These are phyloP conservation scores for Platycheirus albimanus DNA, from an alignment of 2,888 invertebrate species.

Conservation along the genomic window DNA sequence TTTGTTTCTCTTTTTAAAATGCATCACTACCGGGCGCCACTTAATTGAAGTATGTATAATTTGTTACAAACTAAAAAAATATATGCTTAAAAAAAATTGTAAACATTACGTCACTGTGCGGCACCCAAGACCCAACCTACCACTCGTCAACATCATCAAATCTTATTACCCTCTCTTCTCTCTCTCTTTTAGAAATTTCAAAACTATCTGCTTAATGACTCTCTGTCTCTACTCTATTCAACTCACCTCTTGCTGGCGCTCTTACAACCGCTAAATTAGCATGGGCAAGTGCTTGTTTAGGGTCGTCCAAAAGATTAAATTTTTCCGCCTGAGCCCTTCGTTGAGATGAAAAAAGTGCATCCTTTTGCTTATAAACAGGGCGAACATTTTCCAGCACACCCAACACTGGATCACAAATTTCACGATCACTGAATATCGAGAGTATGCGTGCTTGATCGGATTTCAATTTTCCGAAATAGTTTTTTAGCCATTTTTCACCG, in stretches of 20 bases:
- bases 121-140: no score
- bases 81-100: no score
- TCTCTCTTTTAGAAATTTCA: background rate
- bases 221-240: no score
- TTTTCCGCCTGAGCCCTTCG: constrained; percentile 86
- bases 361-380: constrained; percentile 87
- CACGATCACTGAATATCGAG: constrained; percentile 82
- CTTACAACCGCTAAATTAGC: constrained; percentile 89
- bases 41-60: no score
- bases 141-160: no score
- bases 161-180: background rate
- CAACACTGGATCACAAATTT: constrained; percentile 83
- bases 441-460: constrained; percentile 85
- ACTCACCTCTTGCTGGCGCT: constrained; percentile 86
- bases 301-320: constrained; percentile 84
- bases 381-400: constrained; percentile 87
- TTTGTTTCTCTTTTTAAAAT: no score
- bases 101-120: no score
- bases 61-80: no score
- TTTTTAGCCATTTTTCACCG: constrained; percentile 85
- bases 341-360: constrained; percentile 85
- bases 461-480: constrained; percentile 85
- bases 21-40: no score
- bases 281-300: constrained; percentile 85
- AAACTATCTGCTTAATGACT: no score